Evolutionary conservation across 2,888 invertebrate genomes (phyloP).

Genomic region (Tortricodes alternella): DNA sequence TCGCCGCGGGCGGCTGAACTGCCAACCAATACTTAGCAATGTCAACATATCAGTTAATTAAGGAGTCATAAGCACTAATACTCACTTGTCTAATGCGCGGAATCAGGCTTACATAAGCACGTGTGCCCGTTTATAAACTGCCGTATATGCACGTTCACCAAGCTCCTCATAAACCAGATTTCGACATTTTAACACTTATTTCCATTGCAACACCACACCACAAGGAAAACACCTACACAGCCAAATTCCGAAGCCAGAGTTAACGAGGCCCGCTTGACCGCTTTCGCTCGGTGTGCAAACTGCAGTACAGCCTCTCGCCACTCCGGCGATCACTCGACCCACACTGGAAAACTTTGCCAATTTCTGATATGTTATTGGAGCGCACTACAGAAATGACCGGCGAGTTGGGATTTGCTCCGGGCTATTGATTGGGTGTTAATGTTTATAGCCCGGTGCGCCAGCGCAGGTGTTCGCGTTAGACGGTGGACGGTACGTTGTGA

Average conservation of each 20-base stretch:
- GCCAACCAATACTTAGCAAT: neutral
- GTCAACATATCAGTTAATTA: constrained; percentile 23
- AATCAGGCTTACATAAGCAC: constrained; percentile 75
- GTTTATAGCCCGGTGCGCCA: constrained; percentile 37
- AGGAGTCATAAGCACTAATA: constrained; percentile 39
- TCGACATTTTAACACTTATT: constrained; percentile 78
- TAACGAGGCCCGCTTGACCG: constrained; percentile 59
- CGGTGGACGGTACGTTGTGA: constrained; percentile 30
- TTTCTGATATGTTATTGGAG: neutral
- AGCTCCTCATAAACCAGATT: constrained; percentile 74
- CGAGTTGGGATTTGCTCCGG: neutral
- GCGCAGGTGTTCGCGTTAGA: constrained; percentile 41
- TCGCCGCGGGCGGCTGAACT: neutral
- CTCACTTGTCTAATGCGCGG: constrained; percentile 65
- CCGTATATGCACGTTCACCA: constrained; percentile 62
- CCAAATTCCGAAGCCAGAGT: constrained; percentile 58
- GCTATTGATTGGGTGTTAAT: constrained; percentile 6
- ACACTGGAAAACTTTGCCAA: constrained; percentile 2
- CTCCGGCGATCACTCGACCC: constrained; percentile 38
- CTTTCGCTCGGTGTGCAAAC: constrained; percentile 69
- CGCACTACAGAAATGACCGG: neutral
- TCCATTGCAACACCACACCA: constrained; percentile 76
- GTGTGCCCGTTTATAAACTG: constrained; percentile 67
- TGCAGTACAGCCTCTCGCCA: constrained; percentile 37
- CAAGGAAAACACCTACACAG: constrained; percentile 70